These are phyloP conservation scores for Anhinga rufa DNA, from an alignment of 2,113 vertebrate species.

Conservation along the genomic window DNA sequence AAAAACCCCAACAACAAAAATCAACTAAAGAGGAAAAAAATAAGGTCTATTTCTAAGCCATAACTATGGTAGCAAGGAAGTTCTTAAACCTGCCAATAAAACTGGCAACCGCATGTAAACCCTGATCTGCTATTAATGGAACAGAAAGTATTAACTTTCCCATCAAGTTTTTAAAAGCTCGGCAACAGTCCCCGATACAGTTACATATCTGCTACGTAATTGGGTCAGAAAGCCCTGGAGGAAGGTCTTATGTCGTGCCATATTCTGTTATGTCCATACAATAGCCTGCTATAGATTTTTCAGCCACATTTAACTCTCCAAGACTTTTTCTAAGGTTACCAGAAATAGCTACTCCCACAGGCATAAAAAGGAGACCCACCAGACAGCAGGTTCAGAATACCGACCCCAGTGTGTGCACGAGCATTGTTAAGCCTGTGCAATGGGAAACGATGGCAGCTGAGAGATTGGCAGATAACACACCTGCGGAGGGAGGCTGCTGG, in stretches of 20 bases:
- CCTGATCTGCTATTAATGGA: neutral
- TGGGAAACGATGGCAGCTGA: neutral
- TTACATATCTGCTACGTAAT: neutral
- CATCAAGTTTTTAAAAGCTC: neutral
- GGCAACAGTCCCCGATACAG: neutral
- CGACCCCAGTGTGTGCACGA: rapidly evolving
- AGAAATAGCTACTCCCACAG: neutral
- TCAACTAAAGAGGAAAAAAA: neutral
- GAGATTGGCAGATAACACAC: rapidly evolving
- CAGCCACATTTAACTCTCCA: neutral
- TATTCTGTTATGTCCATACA: neutral
- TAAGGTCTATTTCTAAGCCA: neutral
- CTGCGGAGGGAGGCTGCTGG: neutral
- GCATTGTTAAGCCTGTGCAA: too few species aligned
- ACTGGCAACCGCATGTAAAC: neutral
- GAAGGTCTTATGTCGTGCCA: neutral
- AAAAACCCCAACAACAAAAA: neutral
- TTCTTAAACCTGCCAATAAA: neutral
- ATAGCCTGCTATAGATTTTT: neutral
- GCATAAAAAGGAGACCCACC: neutral
- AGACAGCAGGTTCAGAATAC: neutral
- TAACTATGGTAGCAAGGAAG: neutral
- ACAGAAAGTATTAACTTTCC: neutral
- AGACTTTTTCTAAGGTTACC: neutral
- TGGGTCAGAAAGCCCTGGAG: neutral